phyloP scores from a whole-genome alignment of 2,888 invertebrate species.

The Acronicta alni region DNA sequence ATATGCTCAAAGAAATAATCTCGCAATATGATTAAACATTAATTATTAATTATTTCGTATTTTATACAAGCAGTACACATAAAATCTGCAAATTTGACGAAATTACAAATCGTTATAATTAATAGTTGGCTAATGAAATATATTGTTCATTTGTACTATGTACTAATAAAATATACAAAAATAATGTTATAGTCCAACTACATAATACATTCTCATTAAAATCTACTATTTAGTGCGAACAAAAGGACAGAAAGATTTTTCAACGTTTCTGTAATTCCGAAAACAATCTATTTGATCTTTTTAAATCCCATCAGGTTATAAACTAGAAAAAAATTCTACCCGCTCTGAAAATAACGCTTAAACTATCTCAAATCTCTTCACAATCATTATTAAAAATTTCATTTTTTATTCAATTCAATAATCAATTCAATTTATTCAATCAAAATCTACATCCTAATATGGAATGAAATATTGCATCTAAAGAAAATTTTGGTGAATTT shows the following conservation, averaged over 20 bases:
- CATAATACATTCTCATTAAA: neutral
- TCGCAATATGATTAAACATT: too few relatives aligned
- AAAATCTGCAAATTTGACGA: neutral
- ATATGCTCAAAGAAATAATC: too few relatives aligned
- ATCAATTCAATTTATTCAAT: neutral
- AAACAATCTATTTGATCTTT: neutral
- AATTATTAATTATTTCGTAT: too few relatives aligned
- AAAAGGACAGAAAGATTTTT: too few relatives aligned
- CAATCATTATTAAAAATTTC: too few relatives aligned
- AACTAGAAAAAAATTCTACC: neutral
- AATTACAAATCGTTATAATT: neutral
- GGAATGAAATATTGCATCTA: slow-evolving; percentile 28
- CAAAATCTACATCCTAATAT: slow-evolving; percentile 4
- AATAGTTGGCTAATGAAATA: slow-evolving; percentile 24
- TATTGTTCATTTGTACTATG: slow-evolving; percentile 48
- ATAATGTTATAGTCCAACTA: slow-evolving; percentile 18
- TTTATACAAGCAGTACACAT: neutral
- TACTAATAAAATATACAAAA: slow-evolving; percentile 42
- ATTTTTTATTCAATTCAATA: too few relatives aligned
- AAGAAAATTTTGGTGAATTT: slow-evolving; percentile 10
- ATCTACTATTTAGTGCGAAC: neutral
- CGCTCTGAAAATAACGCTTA: neutral
- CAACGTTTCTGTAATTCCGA: too few relatives aligned
- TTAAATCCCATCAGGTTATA: neutral
- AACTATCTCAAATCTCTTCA: neutral